Evolutionary conservation across 2,113 vertebrate species (phyloP).

Genomic region (Accipiter cooperii): DNA sequence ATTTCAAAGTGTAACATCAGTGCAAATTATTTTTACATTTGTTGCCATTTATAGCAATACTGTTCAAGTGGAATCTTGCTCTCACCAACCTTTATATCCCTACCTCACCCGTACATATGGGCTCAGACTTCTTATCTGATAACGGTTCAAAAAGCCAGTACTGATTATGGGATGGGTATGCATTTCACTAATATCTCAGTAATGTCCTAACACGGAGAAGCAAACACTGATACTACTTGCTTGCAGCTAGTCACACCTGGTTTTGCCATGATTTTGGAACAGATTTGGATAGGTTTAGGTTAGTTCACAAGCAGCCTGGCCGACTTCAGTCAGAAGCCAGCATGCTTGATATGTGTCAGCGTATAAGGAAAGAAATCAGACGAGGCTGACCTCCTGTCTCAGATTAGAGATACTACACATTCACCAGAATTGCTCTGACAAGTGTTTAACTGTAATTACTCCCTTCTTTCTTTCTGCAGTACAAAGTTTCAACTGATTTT

Average conservation of each 20-base stretch:
- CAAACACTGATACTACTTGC: neutral
- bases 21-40: neutral
- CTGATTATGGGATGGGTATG: neutral
- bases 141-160: neutral
- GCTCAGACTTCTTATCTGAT: neutral
- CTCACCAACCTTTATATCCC: neutral
- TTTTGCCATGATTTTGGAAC: neutral
- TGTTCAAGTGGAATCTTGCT: neutral
- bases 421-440: neutral
- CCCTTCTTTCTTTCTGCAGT: neutral
- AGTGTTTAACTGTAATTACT: neutral
- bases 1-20: neutral
- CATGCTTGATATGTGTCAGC: neutral
- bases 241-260: neutral
- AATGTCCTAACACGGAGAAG: accelerated
- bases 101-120: neutral
- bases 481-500: neutral
- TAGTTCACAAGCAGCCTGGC: neutral
- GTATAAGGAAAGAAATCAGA: neutral
- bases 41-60: neutral
- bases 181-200: neutral
- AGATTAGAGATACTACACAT: neutral
- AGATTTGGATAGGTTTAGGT: neutral
- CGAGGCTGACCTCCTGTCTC: neutral
- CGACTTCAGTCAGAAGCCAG: neutral